Conservation (phyloP, 2,888 invertebrate genomes). For the Drosophila merina region DNA sequence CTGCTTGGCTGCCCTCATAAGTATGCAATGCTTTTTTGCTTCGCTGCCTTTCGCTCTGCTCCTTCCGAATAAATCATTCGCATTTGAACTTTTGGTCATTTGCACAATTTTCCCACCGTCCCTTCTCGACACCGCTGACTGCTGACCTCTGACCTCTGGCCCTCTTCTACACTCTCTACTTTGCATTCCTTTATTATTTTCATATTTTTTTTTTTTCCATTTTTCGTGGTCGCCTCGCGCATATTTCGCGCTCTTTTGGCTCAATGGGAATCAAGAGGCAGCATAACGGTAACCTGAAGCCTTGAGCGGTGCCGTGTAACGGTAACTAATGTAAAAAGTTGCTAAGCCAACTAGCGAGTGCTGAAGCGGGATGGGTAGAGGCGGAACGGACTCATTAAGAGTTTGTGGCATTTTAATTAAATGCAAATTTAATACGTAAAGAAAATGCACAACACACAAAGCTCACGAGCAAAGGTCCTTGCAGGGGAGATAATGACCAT, state of each 20-base stretch:
- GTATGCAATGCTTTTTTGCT: slow-evolving; percentile 40
- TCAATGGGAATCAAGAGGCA: slow-evolving; percentile 48
- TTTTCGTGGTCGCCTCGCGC: slow-evolving; percentile 25
- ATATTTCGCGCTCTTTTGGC: slow-evolving; percentile 52
- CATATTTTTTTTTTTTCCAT: background rate
- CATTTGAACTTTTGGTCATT: slow-evolving; percentile 55
- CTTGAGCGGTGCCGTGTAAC: slow-evolving; percentile 49
- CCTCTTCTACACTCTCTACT: background rate
- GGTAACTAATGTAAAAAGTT: slow-evolving; percentile 55
- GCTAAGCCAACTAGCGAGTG: slow-evolving; percentile 10
- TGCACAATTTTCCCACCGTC: slow-evolving; percentile 40
- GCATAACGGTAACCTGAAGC: slow-evolving; percentile 42
- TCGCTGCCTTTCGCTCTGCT: slow-evolving; percentile 4
- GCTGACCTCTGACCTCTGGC: background rate
- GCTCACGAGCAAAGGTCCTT: slow-evolving; percentile 1
- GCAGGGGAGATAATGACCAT: slow-evolving; percentile 16
- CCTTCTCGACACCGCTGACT: background rate
- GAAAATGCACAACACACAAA: slow-evolving; percentile 47
- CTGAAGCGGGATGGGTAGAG: background rate
- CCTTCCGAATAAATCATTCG: slow-evolving; percentile 47
- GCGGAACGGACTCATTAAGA: slow-evolving; percentile 52
- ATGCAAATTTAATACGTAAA: slow-evolving; percentile 59
- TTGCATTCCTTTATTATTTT: slow-evolving; percentile 2
- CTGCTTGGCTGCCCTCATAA: slow-evolving; percentile 32
- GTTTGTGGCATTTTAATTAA: slow-evolving; percentile 58